Evolutionary conservation across 2,113 vertebrate species (phyloP).

Genomic region (Peromyscus polionotus): DNA sequence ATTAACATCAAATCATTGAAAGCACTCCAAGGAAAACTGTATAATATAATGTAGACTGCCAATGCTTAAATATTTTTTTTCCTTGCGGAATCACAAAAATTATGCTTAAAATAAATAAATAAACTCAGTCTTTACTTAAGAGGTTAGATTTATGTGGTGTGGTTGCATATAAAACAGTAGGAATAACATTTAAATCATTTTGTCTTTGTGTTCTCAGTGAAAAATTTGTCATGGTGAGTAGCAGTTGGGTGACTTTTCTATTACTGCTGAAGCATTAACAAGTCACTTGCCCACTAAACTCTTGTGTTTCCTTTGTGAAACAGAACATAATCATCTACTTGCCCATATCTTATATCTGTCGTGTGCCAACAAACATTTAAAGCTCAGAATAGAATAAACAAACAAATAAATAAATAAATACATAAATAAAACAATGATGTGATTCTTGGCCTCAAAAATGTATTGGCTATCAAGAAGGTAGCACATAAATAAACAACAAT

Average conservation of each 20-base stretch:
- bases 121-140: background rate
- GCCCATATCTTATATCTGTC: background rate
- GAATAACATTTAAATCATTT: background rate
- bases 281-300: background rate
- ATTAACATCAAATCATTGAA: slow-evolving; percentile 87
- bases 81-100: slow-evolving; percentile 63
- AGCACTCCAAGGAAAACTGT: slow-evolving; percentile 86
- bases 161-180: slow-evolving; percentile 19
- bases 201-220: background rate
- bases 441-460: background rate
- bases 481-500: background rate
- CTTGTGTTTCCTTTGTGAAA: slow-evolving; percentile 15
- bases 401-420: background rate
- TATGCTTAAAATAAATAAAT: slow-evolving; percentile 71
- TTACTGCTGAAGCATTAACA: background rate
- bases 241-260: background rate
- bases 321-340: background rate
- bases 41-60: slow-evolving; percentile 81
- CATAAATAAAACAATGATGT: background rate
- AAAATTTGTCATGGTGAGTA: background rate
- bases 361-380: background rate
- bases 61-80: slow-evolving; percentile 74
- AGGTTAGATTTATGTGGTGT: slow-evolving; percentile 23
- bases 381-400: background rate
- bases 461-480: background rate